phyloP scores from a whole-genome alignment of 1,140 invertebrate species.

The Brachionus plicatilis region DNA sequence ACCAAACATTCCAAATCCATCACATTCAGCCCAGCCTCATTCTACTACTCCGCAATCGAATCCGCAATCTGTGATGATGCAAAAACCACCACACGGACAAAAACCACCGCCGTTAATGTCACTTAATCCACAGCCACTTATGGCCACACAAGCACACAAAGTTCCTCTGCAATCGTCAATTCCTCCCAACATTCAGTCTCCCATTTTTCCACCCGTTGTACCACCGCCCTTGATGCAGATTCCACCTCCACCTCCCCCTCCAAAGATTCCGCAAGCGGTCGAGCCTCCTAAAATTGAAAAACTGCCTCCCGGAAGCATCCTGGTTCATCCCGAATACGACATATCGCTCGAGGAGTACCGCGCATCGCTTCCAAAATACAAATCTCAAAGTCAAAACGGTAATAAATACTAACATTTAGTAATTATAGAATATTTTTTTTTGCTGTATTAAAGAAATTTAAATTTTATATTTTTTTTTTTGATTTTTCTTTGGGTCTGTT shows the following conservation, averaged over 20 bases:
- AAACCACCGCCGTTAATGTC: conserved; percentile 22
- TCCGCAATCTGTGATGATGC: background rate
- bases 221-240: background rate
- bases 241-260: background rate
- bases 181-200: background rate
- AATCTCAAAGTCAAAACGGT: conserved; percentile 17
- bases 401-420: conserved; percentile 32
- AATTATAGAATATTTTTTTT: conserved; percentile 11
- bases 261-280: background rate
- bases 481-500: background rate
- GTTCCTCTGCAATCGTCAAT: background rate
- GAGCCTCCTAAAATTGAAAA: conserved; percentile 25
- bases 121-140: background rate
- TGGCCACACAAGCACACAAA: background rate
- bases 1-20: background rate
- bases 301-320: background rate
- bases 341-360: conserved; percentile 39
- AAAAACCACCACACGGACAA: background rate
- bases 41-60: background rate
- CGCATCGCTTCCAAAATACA: conserved; percentile 11
- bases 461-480: conserved; percentile 11
- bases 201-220: background rate
- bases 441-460: conserved; percentile 1
- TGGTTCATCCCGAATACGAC: conserved; percentile 38
- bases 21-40: background rate